Percentiles rank a stretch among this genome's conserved stretches.
Conservation (phyloP, 2,888 invertebrate species). For the Macropis europaea region DNA sequence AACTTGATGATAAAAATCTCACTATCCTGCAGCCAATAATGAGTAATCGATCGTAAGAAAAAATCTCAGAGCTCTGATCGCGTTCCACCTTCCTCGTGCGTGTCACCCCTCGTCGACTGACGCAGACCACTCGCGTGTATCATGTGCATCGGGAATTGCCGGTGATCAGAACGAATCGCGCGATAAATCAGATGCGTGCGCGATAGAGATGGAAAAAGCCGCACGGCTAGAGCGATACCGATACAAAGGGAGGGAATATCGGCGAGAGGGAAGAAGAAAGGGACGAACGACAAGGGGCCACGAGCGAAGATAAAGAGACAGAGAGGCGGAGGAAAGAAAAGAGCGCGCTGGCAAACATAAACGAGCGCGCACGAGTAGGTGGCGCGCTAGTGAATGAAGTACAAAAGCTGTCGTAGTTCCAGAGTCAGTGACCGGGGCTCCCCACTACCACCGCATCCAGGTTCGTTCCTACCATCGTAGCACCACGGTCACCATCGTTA, state of each 20-base stretch:
- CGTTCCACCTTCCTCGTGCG: no score
- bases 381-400: conserved; percentile 74
- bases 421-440: conserved; percentile 81
- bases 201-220: conserved; percentile 54
- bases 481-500: conserved; percentile 51
- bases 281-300: not conserved
- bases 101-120: conserved; percentile 3
- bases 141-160: no score
- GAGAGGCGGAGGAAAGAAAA: conserved; percentile 16
- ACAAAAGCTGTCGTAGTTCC: conserved; percentile 69
- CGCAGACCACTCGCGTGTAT: not conserved
- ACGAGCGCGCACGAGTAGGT: conserved; percentile 67
- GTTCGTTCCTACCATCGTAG: conserved; percentile 45
- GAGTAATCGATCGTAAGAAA: not conserved
- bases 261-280: not conserved
- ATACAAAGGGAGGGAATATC: not conserved
- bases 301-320: not conserved
- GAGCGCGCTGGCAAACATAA: conserved; percentile 36
- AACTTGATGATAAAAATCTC: no score
- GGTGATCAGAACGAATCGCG: conserved; percentile 43
- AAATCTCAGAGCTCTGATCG: no score
- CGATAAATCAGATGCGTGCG: conserved; percentile 53
- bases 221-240: conserved; percentile 22
- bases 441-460: conserved; percentile 32
- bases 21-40: no score